Evolutionary conservation across 1,140 invertebrate genomes (phyloP), one percentile per base, ranked within the genome.

Genomic region (Micrasema longulum): DNA sequence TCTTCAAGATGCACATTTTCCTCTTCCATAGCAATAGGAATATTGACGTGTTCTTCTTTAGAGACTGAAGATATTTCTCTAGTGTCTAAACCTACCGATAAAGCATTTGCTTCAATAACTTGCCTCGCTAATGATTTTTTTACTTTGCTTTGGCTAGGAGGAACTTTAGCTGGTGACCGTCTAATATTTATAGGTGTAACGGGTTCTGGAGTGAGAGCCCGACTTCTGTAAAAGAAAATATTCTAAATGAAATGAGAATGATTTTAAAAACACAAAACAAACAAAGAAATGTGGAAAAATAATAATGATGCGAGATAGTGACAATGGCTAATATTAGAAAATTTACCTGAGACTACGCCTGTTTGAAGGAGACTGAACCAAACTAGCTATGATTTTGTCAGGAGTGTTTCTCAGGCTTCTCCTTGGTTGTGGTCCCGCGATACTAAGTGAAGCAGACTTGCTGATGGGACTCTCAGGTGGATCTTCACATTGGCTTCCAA

Each of bases 41-140:
- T 16, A 41, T 41, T 9, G 12, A 45, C 9, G n/a, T 43, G 14
- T 66, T 67, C 65, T 53, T 52, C 18, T 53, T 23, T 16, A 20
- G 31, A 10, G 22, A 68, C 48, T 10, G 47, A 47, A 23, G 45
- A 18, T 31, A 31, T 7, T 31, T 31, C 12, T 38, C 48, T 12
- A 18, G 50, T 47, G 9, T 57, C 63, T 18, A 36, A n/a, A 43
- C 23, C 76, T 79, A 81, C 83, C 7, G 81, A 77, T 43, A 83
- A 81, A 0, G 80, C 71, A 64, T 83, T 85, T 6, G 80, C 78
- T 79, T 85, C 83, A 26, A 85, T 62, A 9, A 84, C 83, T 4
- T 81, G 75, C 76, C 83, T 74, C 0, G 80, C 80, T 14, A 85
- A 77, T 0, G 83, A 79, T 76, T 80, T 83, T 60, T 80, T 82